Evolutionary conservation across 1,140 invertebrate genomes (phyloP).

Genomic region (Bacillus rossius): DNA sequence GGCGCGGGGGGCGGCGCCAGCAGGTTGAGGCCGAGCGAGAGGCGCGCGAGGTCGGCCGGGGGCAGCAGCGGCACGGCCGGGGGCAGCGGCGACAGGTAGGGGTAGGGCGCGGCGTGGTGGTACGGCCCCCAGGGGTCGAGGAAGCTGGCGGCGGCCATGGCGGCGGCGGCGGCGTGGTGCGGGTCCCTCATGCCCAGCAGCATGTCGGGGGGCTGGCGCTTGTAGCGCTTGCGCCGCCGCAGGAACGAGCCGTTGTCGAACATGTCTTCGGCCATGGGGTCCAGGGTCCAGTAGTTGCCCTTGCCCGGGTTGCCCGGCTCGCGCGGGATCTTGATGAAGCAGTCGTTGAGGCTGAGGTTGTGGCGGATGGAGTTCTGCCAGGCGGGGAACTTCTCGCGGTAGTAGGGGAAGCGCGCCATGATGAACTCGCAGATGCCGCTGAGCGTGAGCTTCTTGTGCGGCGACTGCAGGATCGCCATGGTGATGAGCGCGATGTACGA

Average conservation of each 20-base stretch:
- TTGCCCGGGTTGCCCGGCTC: constrained; percentile 98
- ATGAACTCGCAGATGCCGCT: constrained; percentile 99
- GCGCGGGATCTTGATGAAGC: constrained; percentile 97
- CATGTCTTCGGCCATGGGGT: constrained; percentile 97
- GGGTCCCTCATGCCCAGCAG: constrained; percentile 43
- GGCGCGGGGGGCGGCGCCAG: constrained; percentile 30
- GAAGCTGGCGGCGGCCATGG: constrained; percentile 37
- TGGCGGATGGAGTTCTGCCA: constrained; percentile 98
- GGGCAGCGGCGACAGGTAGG: constrained; percentile 41
- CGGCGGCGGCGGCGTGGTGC: constrained; percentile 28
- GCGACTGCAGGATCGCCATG: constrained; percentile 97
- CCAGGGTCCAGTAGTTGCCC: constrained; percentile 98
- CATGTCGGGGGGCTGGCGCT: constrained; percentile 65
- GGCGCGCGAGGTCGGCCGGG: constrained; percentile 42
- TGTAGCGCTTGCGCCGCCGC: constrained; percentile 90
- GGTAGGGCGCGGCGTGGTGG: constrained; percentile 34
- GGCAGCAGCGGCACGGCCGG: constrained; percentile 46
- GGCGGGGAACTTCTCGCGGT: constrained; percentile 90
- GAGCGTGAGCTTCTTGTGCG: constrained; percentile 92
- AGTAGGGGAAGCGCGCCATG: constrained; percentile 96
- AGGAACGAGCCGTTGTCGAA: constrained; percentile 99
- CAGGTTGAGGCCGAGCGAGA: constrained; percentile 42
- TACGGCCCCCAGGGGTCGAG: constrained; percentile 38
- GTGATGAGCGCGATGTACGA: constrained; percentile 98
- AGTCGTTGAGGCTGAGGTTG: constrained; percentile 97